Evolutionary conservation across 2,888 invertebrate species (phyloP).

Genomic region (Ectemnius lituratus): DNA sequence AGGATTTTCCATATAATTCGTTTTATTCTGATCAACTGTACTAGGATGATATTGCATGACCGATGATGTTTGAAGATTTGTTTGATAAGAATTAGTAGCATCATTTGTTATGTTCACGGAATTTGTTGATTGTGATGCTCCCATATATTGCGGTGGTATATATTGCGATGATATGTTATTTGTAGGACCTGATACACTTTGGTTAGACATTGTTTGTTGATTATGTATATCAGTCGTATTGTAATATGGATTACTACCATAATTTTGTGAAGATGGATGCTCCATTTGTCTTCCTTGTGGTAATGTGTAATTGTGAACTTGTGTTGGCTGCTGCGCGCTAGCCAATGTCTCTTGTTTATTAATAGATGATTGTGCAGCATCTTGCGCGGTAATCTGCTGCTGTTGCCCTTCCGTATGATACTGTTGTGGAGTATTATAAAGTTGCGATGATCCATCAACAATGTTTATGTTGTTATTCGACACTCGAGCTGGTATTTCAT

Average conservation of each 20-base stretch:
- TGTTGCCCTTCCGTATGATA: background rate
- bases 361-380: background rate
- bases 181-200: constrained; percentile 20
- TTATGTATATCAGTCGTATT: constrained; percentile 34
- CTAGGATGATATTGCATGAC: constrained; percentile 48
- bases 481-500: background rate
- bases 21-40: constrained; percentile 43
- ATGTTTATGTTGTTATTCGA: background rate
- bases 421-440: background rate
- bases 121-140: constrained; percentile 33
- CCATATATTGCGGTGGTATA: constrained; percentile 52
- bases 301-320: constrained; percentile 41
- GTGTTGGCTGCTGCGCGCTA: background rate
- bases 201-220: constrained; percentile 30
- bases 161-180: constrained; percentile 49
- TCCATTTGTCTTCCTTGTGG: constrained; percentile 40
- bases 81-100: constrained; percentile 26
- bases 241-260: constrained; percentile 36
- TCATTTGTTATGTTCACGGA: constrained; percentile 21
- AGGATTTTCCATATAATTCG: constrained; percentile 48
- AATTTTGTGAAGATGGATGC: constrained; percentile 34
- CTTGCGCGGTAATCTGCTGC: background rate
- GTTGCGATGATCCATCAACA: background rate
- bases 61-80: constrained; percentile 27
- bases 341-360: background rate